Conservation (phyloP, 2,888 invertebrate species). For the Endomychus coccineus region DNA sequence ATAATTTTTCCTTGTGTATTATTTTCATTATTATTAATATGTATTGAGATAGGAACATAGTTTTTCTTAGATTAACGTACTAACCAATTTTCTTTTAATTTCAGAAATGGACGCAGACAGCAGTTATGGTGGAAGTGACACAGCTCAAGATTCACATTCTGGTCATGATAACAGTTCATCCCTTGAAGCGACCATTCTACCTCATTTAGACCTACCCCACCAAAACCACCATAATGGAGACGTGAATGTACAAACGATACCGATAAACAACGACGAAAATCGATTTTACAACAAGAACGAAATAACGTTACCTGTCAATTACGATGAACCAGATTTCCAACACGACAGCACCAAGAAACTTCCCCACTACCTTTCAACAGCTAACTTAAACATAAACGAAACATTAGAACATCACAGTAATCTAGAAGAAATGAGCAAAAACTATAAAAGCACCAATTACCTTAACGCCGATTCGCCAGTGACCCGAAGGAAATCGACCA, state of each 20-base stretch:
- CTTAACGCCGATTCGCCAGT: constrained; percentile 32
- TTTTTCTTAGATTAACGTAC: too few species aligned
- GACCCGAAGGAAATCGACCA: constrained; percentile 25
- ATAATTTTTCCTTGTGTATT: too few species aligned
- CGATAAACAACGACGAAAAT: constrained; percentile 10
- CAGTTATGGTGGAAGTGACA: constrained; percentile 44
- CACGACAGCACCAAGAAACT: constrained; percentile 30
- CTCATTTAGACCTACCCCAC: constrained; percentile 18
- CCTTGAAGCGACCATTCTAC: constrained; percentile 24
- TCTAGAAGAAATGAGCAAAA: constrained; percentile 39
- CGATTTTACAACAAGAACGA: constrained; percentile 42
- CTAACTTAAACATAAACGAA: constrained; percentile 41
- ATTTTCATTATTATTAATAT: too few species aligned
- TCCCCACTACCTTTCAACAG: constrained; percentile 40
- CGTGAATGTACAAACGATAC: constrained; percentile 11
- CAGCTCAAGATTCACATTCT: constrained; percentile 38
- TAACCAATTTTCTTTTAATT: too few species aligned
- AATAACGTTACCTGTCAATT: constrained; percentile 40
- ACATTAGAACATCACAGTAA: constrained; percentile 37
- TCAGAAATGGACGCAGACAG: constrained; percentile 42
- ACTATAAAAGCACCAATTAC: constrained; percentile 40
- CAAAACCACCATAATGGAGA: constrained; percentile 19
- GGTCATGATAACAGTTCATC: constrained; percentile 32
- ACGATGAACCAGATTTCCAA: constrained; percentile 35
- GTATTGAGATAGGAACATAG: too few species aligned